These are phyloP conservation scores for Prorops nasuta DNA, from an alignment of 1,140 invertebrate genomes.

Conservation along the genomic window DNA sequence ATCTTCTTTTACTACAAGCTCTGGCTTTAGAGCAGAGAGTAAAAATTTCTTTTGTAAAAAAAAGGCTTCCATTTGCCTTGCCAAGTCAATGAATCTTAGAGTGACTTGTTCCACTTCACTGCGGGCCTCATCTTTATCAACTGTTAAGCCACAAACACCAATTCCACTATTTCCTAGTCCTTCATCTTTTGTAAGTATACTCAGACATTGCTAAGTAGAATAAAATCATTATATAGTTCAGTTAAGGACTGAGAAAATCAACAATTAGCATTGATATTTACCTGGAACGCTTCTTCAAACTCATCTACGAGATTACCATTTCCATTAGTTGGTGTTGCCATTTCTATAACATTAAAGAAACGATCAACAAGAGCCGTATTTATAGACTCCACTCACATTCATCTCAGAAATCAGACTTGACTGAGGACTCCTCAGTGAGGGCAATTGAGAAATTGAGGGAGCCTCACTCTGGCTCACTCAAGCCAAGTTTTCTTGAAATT, in stretches of 20 bases:
- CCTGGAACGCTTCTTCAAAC: conserved; percentile 83
- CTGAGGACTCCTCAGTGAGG: too few relatives aligned
- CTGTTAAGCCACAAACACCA: conserved; percentile 44
- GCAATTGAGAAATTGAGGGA: too few relatives aligned
- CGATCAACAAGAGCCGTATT: too few relatives aligned
- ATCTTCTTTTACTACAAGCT: conserved; percentile 89
- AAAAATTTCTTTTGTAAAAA: conserved; percentile 91
- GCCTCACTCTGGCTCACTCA: too few relatives aligned
- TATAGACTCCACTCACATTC: too few relatives aligned
- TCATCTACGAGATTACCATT: conserved; percentile 80
- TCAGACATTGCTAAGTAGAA: conserved; percentile 73
- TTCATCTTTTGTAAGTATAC: conserved; percentile 83
- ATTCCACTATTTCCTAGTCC: conserved; percentile 61
- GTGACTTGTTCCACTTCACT: conserved; percentile 84
- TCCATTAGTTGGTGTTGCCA: conserved; percentile 77
- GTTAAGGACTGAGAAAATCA: neutral
- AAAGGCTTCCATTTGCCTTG: conserved; percentile 90
- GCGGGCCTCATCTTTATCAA: conserved; percentile 81
- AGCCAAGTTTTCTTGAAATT: too few relatives aligned
- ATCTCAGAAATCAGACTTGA: too few relatives aligned
- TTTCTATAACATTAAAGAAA: too few relatives aligned
- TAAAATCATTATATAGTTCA: neutral
- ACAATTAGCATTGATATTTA: conserved; percentile 32
- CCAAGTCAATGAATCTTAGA: conserved; percentile 82
- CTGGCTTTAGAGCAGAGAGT: conserved; percentile 86